Evolutionary conservation across 2,113 vertebrate genomes (phyloP), one percentile per base, ranked within the genome.

Genomic region (Plecturocebus donacophilus): DNA sequence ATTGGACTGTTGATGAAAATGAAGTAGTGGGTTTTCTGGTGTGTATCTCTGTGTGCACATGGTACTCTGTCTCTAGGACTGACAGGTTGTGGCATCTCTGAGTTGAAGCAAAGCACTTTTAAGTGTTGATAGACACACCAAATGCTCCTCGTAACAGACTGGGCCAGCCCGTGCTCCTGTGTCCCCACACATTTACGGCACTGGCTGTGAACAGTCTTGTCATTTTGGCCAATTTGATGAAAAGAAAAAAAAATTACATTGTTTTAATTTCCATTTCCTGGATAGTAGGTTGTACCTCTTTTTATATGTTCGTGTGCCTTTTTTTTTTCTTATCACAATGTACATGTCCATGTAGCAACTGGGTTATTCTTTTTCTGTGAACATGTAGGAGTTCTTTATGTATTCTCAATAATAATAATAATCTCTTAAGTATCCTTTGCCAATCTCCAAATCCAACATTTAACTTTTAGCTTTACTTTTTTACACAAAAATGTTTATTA

Each of bases 391-490:
- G 10, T 77, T 64, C n/a, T 91, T 61, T 38, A 30, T 35, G 7
- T 27, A 64, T 27, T 91, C 82, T 87, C 61, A 64, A 25, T 30
- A 30, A 61, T 20, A 64, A 16, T 45, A 87, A 73, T 66, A 47
- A 71, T 68, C 45, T 88, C 79, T 58, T 47, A 61, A 79, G 30
- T 80, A 58, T 35, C 70, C 71, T 47, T 80, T 73, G 8, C 77
- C 40, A 38, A 0, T 32, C 45, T 79, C 54, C 52, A 30, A 52
- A 21, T 38, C 30, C 38, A 30, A 40, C 82, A 76, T 38, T 86
- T 75, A n/a, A 35, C 64, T 61, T 85, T 92, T 68, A 89, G 75
- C 35, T 81, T 86, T 40, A n/a, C n/a, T 23, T 91, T 84, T 88
- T 73, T 54, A 17, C 40, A 45, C 11, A 21, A 35, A 70, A 56